Percentiles rank a stretch among this genome's conserved stretches.
These are phyloP conservation scores for Aramus guarauna DNA, from an alignment of 2,113 vertebrate genomes.

Conservation along the genomic window DNA sequence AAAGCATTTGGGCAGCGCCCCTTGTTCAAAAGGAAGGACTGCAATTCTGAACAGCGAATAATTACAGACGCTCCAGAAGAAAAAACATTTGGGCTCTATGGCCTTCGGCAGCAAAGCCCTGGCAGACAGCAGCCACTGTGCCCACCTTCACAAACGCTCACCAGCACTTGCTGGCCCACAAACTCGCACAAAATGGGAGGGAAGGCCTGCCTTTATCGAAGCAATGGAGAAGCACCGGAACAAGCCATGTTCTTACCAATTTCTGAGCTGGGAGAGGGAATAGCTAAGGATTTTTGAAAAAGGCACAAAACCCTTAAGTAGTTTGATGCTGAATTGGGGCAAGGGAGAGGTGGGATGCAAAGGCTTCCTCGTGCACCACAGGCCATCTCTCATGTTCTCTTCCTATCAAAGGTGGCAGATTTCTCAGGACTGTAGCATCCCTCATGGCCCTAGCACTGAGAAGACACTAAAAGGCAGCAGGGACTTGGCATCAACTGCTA, in stretches of 20 bases:
- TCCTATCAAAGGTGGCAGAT: background rate
- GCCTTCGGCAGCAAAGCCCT: background rate
- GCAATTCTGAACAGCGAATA: background rate
- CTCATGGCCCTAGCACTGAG: background rate
- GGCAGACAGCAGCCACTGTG: background rate
- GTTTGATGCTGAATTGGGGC: background rate
- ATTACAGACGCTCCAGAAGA: background rate
- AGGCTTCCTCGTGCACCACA: background rate
- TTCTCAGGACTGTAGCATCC: background rate
- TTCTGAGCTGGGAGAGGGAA: background rate
- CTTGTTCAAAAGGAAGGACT: slow-evolving; percentile 43
- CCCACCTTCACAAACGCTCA: background rate
- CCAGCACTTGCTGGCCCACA: background rate
- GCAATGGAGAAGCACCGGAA: background rate
- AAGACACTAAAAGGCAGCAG: background rate
- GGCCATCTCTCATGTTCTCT: background rate
- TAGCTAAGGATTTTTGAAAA: background rate
- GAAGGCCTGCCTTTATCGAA: accelerated
- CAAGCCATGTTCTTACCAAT: background rate
- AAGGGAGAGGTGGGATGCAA: background rate
- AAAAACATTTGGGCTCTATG: background rate
- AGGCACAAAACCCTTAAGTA: background rate
- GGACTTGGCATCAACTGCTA: background rate
- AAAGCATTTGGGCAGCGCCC: slow-evolving; percentile 29
- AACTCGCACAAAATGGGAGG: background rate